Base-by-base conservation (phyloP, 2,113 vertebrate species). In the Uropsilus gracilis region DNA sequence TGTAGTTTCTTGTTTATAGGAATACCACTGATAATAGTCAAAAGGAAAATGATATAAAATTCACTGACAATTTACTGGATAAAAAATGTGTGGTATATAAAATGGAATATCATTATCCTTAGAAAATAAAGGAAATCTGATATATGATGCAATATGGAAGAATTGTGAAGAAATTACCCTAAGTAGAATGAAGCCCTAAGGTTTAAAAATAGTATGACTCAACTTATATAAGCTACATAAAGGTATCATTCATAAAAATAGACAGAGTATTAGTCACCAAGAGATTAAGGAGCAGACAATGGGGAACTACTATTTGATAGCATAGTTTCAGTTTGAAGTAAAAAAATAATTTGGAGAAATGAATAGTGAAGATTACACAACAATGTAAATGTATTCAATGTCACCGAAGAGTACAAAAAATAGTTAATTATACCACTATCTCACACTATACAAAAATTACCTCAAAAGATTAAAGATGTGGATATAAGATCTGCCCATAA, bases 201-300 rank as follows among this genome's bases (percentile, higher is more conserved):
- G 3, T 5, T 71, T 16, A 30, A 18, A 37, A 8, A 48, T 8
- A 42, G 2, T 63, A 37, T 66, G 10, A 82, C 34, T 82, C 30
- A 48, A 81, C 2, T 72, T 76, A 7, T 20, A 28, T 34, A 1
- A 86, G 4, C 0, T n/a, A 71, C 6, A 7, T 32, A 34, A 26
- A 57, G 13, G 73, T 2, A 44, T 84, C 10, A 44, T 63, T 61
- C 8, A 73, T n/a, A 69, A 30, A 90, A 48, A 24, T 8, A 48
- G 8, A 86, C 71, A 28, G 20, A 59, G 44, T 55, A 10, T 34
- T 34, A 9, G 7, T 37, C 42, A 14, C 17, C 44, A 69, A 3
- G 1, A 53, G 8, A 17, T 61, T 20, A 0, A 0, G 1, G 6
- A 75, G 2, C 48, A 3, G 17, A 9, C 1, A 80, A 44, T 68